A percentile compares a stretch with the other conserved stretches of the same genome.
These are phyloP conservation scores for Portunus trituberculatus DNA, from an alignment of 1,140 invertebrate genomes.

Conservation along the genomic window DNA sequence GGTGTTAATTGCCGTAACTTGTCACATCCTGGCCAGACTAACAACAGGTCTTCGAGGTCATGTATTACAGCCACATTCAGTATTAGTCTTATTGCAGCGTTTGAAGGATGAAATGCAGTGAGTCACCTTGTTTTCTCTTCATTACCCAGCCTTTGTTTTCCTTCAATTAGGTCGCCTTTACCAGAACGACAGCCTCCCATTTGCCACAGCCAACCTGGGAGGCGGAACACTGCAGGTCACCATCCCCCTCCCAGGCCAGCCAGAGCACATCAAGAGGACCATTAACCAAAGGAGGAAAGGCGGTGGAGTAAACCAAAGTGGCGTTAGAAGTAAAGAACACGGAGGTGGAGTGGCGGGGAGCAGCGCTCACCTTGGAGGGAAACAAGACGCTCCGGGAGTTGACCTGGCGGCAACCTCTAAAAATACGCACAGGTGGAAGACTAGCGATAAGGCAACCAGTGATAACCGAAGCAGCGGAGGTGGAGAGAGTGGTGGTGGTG, in stretches of 20 bases:
- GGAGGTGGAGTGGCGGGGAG: neutral
- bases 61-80: too few species aligned
- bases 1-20: too few species aligned
- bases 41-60: too few species aligned
- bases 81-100: too few species aligned
- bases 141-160: neutral
- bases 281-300: conserved; percentile 42
- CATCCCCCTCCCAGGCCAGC: conserved; percentile 51
- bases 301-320: conserved; percentile 18
- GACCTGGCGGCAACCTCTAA: neutral
- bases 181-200: conserved; percentile 51
- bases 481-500: neutral
- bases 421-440: neutral
- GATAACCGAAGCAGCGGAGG: neutral
- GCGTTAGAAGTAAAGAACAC: neutral
- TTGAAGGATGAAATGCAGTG: too few species aligned
- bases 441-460: neutral
- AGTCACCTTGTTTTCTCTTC: too few species aligned
- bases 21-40: too few species aligned
- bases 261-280: conserved; percentile 49
- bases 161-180: conserved; percentile 65
- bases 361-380: neutral
- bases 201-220: conserved; percentile 67
- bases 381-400: neutral
- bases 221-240: conserved; percentile 68